These are phyloP conservation scores for Coreoperca whiteheadi DNA, from an alignment of 2,113 vertebrate species.

Conservation along the genomic window DNA sequence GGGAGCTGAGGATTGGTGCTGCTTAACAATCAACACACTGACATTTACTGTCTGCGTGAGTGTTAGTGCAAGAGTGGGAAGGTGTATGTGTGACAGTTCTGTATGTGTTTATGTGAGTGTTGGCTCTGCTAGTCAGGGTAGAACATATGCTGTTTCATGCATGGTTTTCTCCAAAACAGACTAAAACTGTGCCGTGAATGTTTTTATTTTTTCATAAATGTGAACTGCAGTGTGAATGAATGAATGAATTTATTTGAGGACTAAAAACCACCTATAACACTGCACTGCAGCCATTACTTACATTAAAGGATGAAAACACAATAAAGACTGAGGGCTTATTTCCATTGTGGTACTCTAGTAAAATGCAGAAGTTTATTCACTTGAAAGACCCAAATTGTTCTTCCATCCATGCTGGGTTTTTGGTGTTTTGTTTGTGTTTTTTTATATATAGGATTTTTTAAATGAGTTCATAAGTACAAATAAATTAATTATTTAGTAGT, in stretches of 20 bases:
- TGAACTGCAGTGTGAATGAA: neutral
- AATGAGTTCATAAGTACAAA: neutral
- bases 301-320: too few relatives aligned
- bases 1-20: slow-evolving; percentile 36
- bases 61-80: neutral
- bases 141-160: neutral
- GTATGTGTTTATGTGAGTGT: slow-evolving; percentile 7
- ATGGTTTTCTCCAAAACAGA: slow-evolving; percentile 8
- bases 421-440: neutral
- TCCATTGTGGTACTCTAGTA: too few relatives aligned
- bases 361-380: neutral
- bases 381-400: neutral
- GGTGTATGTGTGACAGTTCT: slow-evolving; percentile 4
- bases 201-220: neutral
- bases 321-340: too few relatives aligned
- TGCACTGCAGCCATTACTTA: too few relatives aligned
- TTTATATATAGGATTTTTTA: neutral
- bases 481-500: neutral
- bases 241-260: too few relatives aligned
- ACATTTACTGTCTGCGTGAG: slow-evolving; percentile 19
- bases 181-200: neutral
- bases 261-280: too few relatives aligned
- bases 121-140: neutral
- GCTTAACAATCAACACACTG: slow-evolving; percentile 60
- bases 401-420: neutral